phyloP scores from a whole-genome alignment of 2,113 vertebrate species.

The Hassar affinis region DNA sequence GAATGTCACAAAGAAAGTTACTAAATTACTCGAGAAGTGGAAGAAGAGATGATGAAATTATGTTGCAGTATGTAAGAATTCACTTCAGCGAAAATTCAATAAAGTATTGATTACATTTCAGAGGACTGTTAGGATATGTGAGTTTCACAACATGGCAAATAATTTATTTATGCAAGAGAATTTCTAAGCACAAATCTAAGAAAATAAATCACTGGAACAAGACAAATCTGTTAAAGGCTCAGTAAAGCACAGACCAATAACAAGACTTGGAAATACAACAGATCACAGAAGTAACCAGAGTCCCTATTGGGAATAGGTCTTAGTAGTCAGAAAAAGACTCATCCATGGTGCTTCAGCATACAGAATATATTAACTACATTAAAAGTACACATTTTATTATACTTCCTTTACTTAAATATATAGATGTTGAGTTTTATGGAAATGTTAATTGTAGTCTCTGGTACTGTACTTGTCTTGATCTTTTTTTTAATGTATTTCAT shows the following conservation, averaged over 20 bases:
- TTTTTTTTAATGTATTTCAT: background rate
- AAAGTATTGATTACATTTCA: conserved; percentile 22
- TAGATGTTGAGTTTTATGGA: background rate
- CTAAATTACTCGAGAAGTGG: conserved; percentile 41
- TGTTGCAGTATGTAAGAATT: conserved; percentile 26
- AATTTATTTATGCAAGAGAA: background rate
- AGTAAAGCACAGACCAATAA: background rate
- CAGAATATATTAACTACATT: background rate
- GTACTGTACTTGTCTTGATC: conserved; percentile 2
- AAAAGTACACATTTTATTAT: background rate
- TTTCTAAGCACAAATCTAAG: background rate
- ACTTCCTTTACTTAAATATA: background rate
- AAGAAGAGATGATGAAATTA: conserved; percentile 16
- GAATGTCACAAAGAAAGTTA: conserved; percentile 38
- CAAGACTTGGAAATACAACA: background rate
- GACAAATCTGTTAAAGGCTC: background rate
- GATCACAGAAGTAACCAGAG: background rate
- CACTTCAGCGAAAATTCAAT: conserved; percentile 10
- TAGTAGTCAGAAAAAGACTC: background rate
- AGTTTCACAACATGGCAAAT: background rate
- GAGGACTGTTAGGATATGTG: background rate
- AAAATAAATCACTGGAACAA: background rate
- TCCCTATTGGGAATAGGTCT: background rate
- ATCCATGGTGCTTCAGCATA: background rate
- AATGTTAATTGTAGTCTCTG: background rate